These are phyloP conservation scores for Aegithalos caudatus DNA, from an alignment of 2,113 vertebrate genomes.

Conservation along the genomic window DNA sequence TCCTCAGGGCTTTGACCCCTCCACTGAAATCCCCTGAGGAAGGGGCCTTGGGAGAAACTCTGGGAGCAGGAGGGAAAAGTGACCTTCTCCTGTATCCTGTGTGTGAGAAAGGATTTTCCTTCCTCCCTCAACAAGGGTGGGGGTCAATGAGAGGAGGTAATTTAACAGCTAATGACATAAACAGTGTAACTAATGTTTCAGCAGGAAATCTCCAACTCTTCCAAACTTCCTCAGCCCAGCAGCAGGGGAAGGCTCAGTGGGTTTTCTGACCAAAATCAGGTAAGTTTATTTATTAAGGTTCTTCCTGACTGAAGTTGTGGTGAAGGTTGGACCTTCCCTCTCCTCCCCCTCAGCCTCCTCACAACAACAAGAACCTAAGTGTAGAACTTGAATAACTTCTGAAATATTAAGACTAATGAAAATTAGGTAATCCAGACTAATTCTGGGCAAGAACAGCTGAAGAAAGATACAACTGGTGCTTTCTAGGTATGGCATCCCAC, in stretches of 20 bases:
- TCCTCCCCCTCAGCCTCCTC: background rate
- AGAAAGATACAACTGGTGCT: background rate
- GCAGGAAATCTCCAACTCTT: background rate
- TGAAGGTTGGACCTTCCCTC: background rate
- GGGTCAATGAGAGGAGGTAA: background rate
- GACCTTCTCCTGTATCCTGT: accelerated
- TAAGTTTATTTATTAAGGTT: background rate
- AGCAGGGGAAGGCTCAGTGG: background rate
- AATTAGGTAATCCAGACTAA: background rate
- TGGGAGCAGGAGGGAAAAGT: background rate
- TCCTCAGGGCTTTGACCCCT: background rate
- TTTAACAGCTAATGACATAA: background rate
- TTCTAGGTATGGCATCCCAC: background rate
- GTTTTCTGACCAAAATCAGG: background rate
- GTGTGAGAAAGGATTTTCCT: background rate
- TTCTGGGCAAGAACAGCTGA: background rate
- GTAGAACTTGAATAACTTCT: background rate
- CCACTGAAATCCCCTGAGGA: background rate
- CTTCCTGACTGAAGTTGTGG: background rate
- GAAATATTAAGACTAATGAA: background rate
- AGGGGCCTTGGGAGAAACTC: background rate
- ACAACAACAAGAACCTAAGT: background rate
- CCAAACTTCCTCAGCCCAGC: background rate
- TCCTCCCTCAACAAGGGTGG: background rate
- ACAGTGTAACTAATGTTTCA: background rate